Evolutionary conservation across 2,797 vertebrate species (phyloP), one percentile per base, ranked within the genome.

Genomic region (Macrochelys suwanniensis): DNA sequence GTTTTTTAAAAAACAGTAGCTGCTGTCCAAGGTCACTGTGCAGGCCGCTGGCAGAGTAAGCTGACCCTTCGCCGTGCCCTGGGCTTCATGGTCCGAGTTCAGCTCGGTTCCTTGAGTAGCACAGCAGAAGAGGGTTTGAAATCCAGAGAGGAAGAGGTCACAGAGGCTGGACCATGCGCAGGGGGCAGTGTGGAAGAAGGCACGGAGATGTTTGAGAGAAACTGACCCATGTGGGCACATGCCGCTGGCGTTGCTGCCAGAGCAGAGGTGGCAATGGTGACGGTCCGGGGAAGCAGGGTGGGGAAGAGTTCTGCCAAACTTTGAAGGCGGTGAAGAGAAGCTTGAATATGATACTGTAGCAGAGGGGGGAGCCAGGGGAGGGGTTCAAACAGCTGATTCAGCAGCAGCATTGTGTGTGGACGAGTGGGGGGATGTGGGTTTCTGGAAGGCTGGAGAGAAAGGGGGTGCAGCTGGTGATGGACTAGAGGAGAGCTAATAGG

Each of bases 241-340:
- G 65, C 11, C 2, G 65, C 10, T 23, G 65, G n/a, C n/a, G 3
- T 37, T 2, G 19, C 59, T 33, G 15, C 59, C 31, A 33, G 13
- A 16, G 31, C 28, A 12, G 15, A 33, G 15, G 31, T 61, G 26
- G 56, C 56, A 28, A 13, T 13, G 59, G 31, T 33, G 59, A 33
- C 0, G 7, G 33, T 4, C 8, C 17, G 4, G 61, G 61, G 5
- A 65, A 65, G 61, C 16, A 45, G 37, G 21, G 42, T 11, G 23
- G 21, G 37, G 37, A 21, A 45, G 21, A 74, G 37, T 12, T 42
- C 5, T 42, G 10, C 23, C 19, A 9, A 17, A 17, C n/a, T 19
- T 9, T n/a, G 17, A 3, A 37, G 12, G n/a, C 26, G 6, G 33
- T 21, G 10, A 65, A 9, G 16, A 45, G 28, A 0, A 0, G 31